Evolutionary conservation across 2,113 vertebrate species (phyloP).

Genomic region (Bombycilla garrulus): DNA sequence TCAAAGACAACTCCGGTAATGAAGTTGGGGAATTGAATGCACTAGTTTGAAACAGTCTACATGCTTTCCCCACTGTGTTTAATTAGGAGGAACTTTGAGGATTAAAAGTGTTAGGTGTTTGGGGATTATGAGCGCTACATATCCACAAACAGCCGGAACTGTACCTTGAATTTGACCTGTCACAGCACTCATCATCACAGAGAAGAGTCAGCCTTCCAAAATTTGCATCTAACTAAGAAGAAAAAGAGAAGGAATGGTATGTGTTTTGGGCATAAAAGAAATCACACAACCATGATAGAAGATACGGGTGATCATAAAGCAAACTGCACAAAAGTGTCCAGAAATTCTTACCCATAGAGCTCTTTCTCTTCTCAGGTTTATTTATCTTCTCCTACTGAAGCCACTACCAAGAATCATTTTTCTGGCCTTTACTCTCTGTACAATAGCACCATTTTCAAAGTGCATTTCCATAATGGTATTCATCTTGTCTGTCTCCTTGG

Average conservation of each 20-base stretch:
- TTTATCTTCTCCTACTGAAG: neutral
- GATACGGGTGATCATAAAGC: fast-evolving
- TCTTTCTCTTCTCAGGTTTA: neutral
- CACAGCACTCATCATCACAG: neutral
- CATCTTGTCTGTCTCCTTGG: neutral
- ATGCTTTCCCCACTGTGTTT: neutral
- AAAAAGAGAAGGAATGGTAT: neutral
- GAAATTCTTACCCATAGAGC: neutral
- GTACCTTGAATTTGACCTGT: neutral
- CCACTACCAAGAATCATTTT: neutral
- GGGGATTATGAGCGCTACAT: too few species aligned
- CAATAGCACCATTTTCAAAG: fast-evolving
- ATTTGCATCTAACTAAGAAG: neutral
- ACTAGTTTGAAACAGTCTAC: neutral
- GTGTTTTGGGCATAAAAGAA: neutral
- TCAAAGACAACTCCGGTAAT: neutral
- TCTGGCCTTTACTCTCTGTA: neutral
- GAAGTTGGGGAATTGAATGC: neutral
- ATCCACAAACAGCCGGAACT: neutral
- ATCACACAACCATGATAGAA: neutral
- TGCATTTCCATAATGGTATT: neutral
- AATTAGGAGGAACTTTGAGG: neutral
- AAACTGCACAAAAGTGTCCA: neutral
- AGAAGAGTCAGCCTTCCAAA: neutral
- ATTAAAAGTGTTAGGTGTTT: neutral